Percentiles rank a stretch among this genome's conserved stretches.
Conservation (phyloP, 2,888 invertebrate species). For the Osedax fenrisi region DNA sequence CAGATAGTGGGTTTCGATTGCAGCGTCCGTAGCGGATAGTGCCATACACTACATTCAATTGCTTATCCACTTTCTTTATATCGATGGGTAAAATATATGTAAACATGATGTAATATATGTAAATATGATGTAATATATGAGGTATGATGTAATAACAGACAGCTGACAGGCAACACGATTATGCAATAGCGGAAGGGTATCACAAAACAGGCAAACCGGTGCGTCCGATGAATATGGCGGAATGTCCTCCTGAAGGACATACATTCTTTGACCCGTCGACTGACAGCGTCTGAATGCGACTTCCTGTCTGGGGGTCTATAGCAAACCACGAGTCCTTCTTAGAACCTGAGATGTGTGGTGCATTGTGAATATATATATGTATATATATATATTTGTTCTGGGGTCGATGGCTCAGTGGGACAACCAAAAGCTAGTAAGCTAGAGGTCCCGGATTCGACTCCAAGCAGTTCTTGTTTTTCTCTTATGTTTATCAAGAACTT, state of each 20-base stretch:
- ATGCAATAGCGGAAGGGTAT: too few relatives aligned
- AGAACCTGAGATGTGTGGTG: slow-evolving; percentile 46
- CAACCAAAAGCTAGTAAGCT: too few relatives aligned
- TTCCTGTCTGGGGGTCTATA: slow-evolving; percentile 65
- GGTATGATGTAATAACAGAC: neutral
- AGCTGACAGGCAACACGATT: neutral
- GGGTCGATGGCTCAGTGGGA: too few relatives aligned
- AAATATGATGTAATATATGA: neutral
- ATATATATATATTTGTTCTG: too few relatives aligned
- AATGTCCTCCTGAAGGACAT: slow-evolving; percentile 62
- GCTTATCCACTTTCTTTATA: too few relatives aligned
- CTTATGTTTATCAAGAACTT: too few relatives aligned
- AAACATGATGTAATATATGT: neutral
- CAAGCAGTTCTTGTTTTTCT: too few relatives aligned
- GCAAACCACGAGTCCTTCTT: slow-evolving; percentile 87
- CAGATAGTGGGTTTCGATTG: too few relatives aligned
- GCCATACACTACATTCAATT: too few relatives aligned
- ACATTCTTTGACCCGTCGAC: slow-evolving; percentile 59
- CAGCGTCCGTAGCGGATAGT: too few relatives aligned
- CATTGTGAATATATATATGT: neutral
- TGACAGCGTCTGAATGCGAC: slow-evolving; percentile 58
- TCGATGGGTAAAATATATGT: neutral
- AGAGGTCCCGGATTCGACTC: too few relatives aligned
- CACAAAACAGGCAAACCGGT: slow-evolving; percentile 56
- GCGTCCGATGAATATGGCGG: slow-evolving; percentile 68